Evolutionary conservation across 2,113 vertebrate genomes (phyloP), one percentile per base, ranked within the genome.

Genomic region (Galbula dea): DNA sequence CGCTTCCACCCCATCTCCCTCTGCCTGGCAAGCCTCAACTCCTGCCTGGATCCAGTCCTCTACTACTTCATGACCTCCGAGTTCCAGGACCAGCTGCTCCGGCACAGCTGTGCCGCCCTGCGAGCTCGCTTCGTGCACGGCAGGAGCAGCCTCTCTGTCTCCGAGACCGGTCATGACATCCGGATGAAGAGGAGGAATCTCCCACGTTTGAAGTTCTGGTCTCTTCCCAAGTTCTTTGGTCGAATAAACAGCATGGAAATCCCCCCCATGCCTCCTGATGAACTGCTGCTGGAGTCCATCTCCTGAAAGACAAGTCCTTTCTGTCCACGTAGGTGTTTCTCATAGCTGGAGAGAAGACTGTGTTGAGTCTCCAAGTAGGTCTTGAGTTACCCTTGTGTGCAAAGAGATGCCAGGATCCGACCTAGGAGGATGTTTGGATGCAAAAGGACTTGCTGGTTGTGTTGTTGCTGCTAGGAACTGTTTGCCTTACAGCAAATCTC

Each of bases 51-150:
- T 86, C 98, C 98, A 0, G 90, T 99, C 26, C 97, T 99, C n/a
- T 99, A 99, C 95, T 99, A 99, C 96, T 99, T 99, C 94, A 97
- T 98, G 52, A 99, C 98, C 6, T 97, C 98, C 0, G 98, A 99
- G 96, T 99, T 99, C 95, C 96, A 97, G 79, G 94, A 95, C 82
- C 98, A 98, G 92, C 95, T 99, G 52, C 91, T 96, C 48, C 96
- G 15, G 3, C 94, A 94, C 8, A 83, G 96, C 19, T 83, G 89
- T 2, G 55, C 91, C 0, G 86, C 93, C 18, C 86, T 97, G 18
- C 46, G 97, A 1, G 92, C 77, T 1, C 96, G 97, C 13, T 90
- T 98, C 24, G 66, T 57, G 17, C 98, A 95, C 46, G 86, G 54
- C 48, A 92, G 97, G 21, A 95, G 96, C 32, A 78, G 43, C 22